Conservation (phyloP, 2,888 invertebrate genomes). For the Sialis fuliginosa region DNA sequence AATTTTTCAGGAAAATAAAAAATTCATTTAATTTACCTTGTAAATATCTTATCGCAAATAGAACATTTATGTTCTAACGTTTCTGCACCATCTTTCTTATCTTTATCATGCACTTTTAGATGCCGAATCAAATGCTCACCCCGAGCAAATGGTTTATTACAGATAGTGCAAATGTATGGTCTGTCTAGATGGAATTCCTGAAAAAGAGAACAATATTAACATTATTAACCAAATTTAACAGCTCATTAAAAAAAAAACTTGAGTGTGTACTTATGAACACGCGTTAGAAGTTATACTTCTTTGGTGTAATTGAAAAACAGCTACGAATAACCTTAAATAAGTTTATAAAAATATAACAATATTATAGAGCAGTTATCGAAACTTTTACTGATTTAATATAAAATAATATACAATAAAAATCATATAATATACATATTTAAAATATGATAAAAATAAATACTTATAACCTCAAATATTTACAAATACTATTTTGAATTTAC, state of each 20-base stretch:
- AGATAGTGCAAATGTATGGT: constrained; percentile 24
- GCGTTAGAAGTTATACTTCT: too few species aligned
- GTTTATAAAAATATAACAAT: too few species aligned
- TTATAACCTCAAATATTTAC: too few species aligned
- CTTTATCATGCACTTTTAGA: constrained; percentile 19
- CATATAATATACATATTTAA: too few species aligned
- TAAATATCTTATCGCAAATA: constrained; percentile 22
- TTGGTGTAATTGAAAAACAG: too few species aligned
- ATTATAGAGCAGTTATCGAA: too few species aligned
- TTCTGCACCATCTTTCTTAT: constrained; percentile 12
- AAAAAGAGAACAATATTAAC: background rate
- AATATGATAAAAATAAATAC: too few species aligned
- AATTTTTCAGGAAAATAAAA: too few species aligned
- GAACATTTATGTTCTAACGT: constrained; percentile 21
- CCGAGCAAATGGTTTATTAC: constrained; percentile 23
- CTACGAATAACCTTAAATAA: too few species aligned
- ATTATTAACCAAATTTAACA: background rate
- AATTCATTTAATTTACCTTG: constrained; percentile 14
- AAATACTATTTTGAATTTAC: too few species aligned
- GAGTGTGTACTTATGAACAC: background rate
- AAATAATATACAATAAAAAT: too few species aligned
- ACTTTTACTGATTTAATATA: too few species aligned
- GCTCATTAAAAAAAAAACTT: background rate
- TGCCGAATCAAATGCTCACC: constrained; percentile 27
- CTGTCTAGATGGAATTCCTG: constrained; percentile 25